Conservation (phyloP, 1,140 invertebrate species). For the Linepithema humile region DNA sequence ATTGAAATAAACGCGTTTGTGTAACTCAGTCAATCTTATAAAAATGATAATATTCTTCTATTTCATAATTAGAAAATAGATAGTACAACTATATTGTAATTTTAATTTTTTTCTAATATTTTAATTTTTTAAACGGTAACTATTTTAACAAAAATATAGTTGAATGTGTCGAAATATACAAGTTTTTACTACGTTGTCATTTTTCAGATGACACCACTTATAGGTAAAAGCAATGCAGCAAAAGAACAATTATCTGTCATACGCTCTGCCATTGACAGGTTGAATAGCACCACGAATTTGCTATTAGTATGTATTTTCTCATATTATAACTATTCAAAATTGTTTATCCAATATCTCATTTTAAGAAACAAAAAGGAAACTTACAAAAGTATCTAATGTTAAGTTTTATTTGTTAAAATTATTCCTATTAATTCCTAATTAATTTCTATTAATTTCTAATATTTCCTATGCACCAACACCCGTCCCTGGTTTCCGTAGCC, state of each 20-base stretch:
- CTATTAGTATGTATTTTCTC: conserved; percentile 75
- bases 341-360: background rate
- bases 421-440: too few species aligned
- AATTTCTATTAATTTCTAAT: too few species aligned
- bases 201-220: conserved; percentile 75
- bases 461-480: too few species aligned
- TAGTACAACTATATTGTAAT: too few species aligned
- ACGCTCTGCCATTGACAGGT: conserved; percentile 71
- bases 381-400: background rate
- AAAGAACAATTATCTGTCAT: conserved; percentile 69
- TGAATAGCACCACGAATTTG: conserved; percentile 75
- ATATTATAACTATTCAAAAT: background rate
- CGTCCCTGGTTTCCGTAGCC: too few species aligned
- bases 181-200: background rate
- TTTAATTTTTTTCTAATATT: too few species aligned
- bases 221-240: conserved; percentile 61
- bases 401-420: background rate
- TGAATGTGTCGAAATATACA: background rate
- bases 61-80: background rate
- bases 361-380: background rate
- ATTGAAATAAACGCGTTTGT: background rate
- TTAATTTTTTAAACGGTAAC: too few species aligned
- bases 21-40: background rate
- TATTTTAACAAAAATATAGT: background rate
- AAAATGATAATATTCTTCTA: background rate